Base-by-base conservation (phyloP, 2,797 vertebrate species). In the Hirundo rustica region DNA sequence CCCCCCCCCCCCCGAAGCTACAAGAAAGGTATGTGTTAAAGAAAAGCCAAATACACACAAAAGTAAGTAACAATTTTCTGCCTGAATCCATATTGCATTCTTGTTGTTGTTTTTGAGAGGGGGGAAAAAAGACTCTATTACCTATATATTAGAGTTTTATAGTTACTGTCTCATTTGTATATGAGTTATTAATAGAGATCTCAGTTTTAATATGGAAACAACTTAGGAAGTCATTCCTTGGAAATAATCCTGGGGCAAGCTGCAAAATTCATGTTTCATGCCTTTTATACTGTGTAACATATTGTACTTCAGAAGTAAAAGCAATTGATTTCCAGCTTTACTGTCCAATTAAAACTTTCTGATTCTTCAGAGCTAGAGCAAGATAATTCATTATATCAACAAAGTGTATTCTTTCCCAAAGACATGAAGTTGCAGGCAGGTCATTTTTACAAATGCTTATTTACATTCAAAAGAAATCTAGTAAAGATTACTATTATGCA, bases 141-240 rank as follows among this genome's bases (percentile, higher is more conserved):
- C 73, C 90, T 92, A 38, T 60, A 64, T 68, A 30, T 62, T 58
- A 73, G 51, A 67, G 40, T 89, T 88, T 88, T 72, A 70, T 16
- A 79, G 11, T 12, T 85, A 81, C 91, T 95, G 96, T 94, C 62
- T 90, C 40, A 57, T 82, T 94, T 73, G 11, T 40, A 13, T 13
- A 51, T 72, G 27, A 95, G 88, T 91, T 96, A 96, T 90, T 96
- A 75, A 73, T 58, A 88, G 22, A 84, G 10, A 17, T 51, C 32
- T 79, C 80, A 79, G 66, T 83, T 79, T 73, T 92, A 93, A 88
- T 85, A 72, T 51, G 36, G 76, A 77, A 94, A 57, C 34, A 92
- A 7, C 70, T 72, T 77, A 29, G n/a, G 40, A 95, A 93, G 70
- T 38, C 4, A 66, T 51, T 75, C 53, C 60, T 64, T 58, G 54